These are phyloP conservation scores for Chelon labrosus DNA, from an alignment of 2,797 vertebrate species.

Conservation along the genomic window DNA sequence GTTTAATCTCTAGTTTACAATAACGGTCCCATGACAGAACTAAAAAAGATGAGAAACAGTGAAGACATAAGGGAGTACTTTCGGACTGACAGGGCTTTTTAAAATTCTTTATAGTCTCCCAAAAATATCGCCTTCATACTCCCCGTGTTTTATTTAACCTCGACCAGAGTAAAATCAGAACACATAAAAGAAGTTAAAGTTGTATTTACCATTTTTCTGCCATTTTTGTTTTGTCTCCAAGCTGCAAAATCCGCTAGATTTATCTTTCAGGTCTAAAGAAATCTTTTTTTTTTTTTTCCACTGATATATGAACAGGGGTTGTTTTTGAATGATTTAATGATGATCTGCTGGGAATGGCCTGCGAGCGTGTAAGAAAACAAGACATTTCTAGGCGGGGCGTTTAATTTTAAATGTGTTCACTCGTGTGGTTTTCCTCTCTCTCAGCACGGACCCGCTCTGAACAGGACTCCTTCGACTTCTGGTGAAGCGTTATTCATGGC, in stretches of 20 bases:
- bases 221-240: slow-evolving; percentile 2
- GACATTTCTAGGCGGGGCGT: slow-evolving; percentile 26
- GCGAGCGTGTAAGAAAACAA: slow-evolving; percentile 22
- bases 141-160: neutral
- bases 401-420: slow-evolving; percentile 29
- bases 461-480: slow-evolving; percentile 22
- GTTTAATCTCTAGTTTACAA: neutral
- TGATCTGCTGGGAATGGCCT: neutral
- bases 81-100: slow-evolving; percentile 35
- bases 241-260: neutral
- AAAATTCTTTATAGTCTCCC: slow-evolving; percentile 23
- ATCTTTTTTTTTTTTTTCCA: slow-evolving; percentile 18
- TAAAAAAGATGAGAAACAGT: slow-evolving; percentile 18
- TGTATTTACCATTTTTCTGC: neutral
- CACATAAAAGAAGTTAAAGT: neutral
- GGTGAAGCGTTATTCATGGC: slow-evolving; percentile 30
- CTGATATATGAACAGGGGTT: neutral
- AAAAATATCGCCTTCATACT: slow-evolving; percentile 10
- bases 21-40: neutral
- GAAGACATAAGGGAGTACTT: slow-evolving; percentile 27
- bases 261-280: neutral
- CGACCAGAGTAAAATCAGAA: neutral
- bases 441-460: slow-evolving; percentile 12
- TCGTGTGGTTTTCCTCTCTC: slow-evolving; percentile 24
- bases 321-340: neutral